Evolutionary conservation across 2,888 invertebrate genomes (phyloP).

Genomic region (Oscheius sp.): DNA sequence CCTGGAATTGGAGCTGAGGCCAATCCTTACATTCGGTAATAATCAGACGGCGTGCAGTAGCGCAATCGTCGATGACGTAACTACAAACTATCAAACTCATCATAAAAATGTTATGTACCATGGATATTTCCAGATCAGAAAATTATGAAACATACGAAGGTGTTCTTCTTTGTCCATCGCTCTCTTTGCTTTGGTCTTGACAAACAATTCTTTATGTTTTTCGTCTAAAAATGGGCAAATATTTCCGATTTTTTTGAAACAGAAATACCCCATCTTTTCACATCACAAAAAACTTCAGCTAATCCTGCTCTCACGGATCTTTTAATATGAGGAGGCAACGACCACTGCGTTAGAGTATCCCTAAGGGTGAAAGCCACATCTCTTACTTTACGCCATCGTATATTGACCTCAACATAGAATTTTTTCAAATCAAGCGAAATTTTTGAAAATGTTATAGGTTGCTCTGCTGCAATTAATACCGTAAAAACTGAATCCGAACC

Average conservation of each 20-base stretch:
- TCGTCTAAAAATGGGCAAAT: slow-evolving; percentile 53
- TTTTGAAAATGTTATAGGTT: too few relatives aligned
- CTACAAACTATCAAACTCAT: background rate
- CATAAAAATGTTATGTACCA: slow-evolving; percentile 30
- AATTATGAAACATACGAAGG: slow-evolving; percentile 55
- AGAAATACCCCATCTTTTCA: slow-evolving; percentile 48
- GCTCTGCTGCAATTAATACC: too few relatives aligned
- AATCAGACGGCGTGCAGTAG: slow-evolving; percentile 51
- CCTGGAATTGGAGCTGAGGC: slow-evolving; percentile 56
- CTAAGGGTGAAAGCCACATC: slow-evolving; percentile 51
- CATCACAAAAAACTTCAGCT: slow-evolving; percentile 44
- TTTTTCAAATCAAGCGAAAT: background rate
- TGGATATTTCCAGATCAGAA: slow-evolving; percentile 49
- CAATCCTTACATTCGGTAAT: slow-evolving; percentile 50
- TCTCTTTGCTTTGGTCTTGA: slow-evolving; percentile 43
- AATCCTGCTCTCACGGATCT: slow-evolving; percentile 35
- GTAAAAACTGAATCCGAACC: too few relatives aligned
- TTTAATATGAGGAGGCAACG: slow-evolving; percentile 40
- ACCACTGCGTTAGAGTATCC: slow-evolving; percentile 39
- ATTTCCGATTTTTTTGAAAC: background rate
- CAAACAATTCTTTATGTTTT: slow-evolving; percentile 61
- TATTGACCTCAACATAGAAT: slow-evolving; percentile 44
- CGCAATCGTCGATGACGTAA: slow-evolving; percentile 52
- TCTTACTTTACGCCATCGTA: slow-evolving; percentile 54
- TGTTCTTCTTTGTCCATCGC: slow-evolving; percentile 53